Evolutionary conservation across 2,888 invertebrate genomes (phyloP).

Genomic region (Scrobipalpa atriplicella): DNA sequence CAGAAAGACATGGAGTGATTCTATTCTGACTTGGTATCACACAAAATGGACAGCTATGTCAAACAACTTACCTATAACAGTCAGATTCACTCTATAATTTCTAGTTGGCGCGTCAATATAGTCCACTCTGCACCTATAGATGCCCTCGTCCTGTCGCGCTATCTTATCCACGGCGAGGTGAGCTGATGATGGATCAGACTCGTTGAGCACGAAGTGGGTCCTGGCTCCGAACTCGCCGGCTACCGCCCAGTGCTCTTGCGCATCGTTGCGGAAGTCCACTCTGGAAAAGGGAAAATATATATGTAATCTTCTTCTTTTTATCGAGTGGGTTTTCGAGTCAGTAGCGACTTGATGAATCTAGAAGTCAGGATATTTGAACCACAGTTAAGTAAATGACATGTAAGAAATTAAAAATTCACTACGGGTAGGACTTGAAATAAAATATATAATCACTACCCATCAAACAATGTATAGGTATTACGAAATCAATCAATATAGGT

Average conservation of each 20-base stretch:
- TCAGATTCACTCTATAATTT: slow-evolving; percentile 93
- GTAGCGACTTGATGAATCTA: too few species aligned
- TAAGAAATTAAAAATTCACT: too few species aligned
- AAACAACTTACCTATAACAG: slow-evolving; percentile 90
- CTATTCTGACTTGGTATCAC: too few species aligned
- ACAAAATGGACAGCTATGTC: too few species aligned
- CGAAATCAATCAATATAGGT: too few species aligned
- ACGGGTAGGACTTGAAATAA: too few species aligned
- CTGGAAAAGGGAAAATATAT: slow-evolving; percentile 67
- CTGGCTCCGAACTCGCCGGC: slow-evolving; percentile 90
- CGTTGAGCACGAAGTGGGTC: slow-evolving; percentile 89
- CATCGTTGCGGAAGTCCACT: slow-evolving; percentile 89
- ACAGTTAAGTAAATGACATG: too few species aligned
- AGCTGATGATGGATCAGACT: slow-evolving; percentile 87
- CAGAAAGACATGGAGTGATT: too few species aligned
- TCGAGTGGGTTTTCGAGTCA: too few species aligned
- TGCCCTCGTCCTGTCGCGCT: slow-evolving; percentile 88
- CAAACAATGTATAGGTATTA: too few species aligned
- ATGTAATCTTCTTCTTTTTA: not conserved
- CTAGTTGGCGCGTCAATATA: slow-evolving; percentile 94
- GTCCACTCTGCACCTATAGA: slow-evolving; percentile 94
- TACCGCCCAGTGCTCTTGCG: slow-evolving; percentile 89
- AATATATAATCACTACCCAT: too few species aligned
- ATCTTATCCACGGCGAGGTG: slow-evolving; percentile 89
- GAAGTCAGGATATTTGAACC: too few species aligned